Base-by-base conservation (phyloP, 2,113 vertebrate species). In the Fulica atra region DNA sequence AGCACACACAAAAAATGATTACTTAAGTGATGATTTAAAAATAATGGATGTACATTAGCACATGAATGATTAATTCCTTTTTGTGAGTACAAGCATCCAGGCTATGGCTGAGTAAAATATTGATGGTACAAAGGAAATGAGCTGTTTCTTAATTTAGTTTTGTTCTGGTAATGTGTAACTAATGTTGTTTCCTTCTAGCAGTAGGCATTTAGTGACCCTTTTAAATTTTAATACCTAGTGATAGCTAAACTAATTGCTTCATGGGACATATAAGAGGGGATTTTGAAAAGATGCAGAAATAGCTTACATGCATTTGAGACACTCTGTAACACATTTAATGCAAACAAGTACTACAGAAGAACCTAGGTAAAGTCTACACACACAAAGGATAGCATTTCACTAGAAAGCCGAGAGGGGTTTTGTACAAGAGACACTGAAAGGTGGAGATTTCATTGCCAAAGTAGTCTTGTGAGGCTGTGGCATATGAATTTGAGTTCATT, bases 91-190 rank as follows among this genome's bases (percentile, higher is more conserved):
- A 96, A 96, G 91, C 72, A 81, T 82, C 70, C 65, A 97, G 93
- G 93, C 97, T 95, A 93, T 72, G 80, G 95, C 93, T 95, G 94
- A 97, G 90, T 96, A 97, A 98, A 97, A 97, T 97, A 97, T 93
- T 94, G 95, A 98, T 96, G 94, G 87, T 91, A 96, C 85, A 88
- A 95, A 98, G 97, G 96, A 98, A 98, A 98, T 96, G 95, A 95
- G 87, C 91, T 97, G 95, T 94, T 96, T 97, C 97, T 97, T 98
- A 98, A 97, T 93, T 97, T 96, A 97, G 94, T 97, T 98, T 98
- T 96, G 93, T 96, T 97, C 97, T 98, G 92, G 91, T 98, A 97
- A 98, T 96, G 91, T 98, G 96, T 97, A 97, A 97, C 93, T 96
- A 97, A 96, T 97, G 89, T 95, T 93, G 83, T 95, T 97, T 96